Evolutionary conservation across 2,888 invertebrate genomes (phyloP).

Genomic region (Rotaria sp.): DNA sequence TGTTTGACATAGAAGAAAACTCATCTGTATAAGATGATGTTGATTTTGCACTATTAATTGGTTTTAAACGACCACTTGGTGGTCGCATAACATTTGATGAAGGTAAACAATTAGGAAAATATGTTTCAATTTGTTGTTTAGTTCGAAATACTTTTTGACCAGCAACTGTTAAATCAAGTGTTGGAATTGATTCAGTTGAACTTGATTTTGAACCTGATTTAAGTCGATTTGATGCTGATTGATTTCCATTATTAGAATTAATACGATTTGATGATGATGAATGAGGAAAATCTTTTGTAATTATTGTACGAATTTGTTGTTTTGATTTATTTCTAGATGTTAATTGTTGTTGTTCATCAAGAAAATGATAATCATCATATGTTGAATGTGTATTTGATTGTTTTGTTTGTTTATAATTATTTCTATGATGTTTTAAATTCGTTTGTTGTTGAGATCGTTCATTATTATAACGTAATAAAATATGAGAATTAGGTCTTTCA

Average conservation of each 20-base stretch:
- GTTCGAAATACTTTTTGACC: background rate
- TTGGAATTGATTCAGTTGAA: background rate
- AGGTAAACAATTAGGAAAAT: background rate
- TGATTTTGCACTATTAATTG: background rate
- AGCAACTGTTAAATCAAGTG: background rate
- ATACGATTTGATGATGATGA: background rate
- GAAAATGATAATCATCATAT: background rate
- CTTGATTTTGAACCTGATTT: constrained; percentile 11
- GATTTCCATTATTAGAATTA: background rate
- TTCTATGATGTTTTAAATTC: background rate
- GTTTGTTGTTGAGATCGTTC: background rate
- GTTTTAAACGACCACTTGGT: background rate
- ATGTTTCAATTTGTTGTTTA: background rate
- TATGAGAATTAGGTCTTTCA: background rate
- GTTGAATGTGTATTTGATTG: background rate
- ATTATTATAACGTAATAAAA: background rate
- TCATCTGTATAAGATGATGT: background rate
- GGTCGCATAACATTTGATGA: background rate
- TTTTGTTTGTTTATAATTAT: background rate
- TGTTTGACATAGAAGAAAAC: background rate
- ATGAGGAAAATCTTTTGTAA: background rate
- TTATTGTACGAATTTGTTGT: background rate
- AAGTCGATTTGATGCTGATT: background rate
- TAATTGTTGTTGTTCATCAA: background rate
- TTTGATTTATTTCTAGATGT: background rate